Base-by-base conservation (phyloP, 2,113 vertebrate species). In the Sinocyclocheilus rhinocerous region DNA sequence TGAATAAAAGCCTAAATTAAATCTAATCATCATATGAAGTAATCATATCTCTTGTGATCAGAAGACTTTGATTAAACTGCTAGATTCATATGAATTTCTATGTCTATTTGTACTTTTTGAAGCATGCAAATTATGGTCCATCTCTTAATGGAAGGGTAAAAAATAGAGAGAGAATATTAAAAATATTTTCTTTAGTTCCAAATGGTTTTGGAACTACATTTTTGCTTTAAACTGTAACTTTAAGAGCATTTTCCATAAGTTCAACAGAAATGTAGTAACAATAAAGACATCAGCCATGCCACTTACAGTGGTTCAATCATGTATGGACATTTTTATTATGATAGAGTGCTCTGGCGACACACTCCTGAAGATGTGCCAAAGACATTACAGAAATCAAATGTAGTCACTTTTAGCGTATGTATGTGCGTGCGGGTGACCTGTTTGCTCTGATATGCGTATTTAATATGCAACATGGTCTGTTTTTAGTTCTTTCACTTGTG, bases 401-500 rank as follows among this genome's bases (percentile, higher is more conserved):
- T 42, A n/a, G 4, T 55, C 7, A 2, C 7, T 26, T 29, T 55
- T 52, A 16, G 45, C 52, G 45, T 76, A 6, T 29, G 75, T 52
- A 6, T 55, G 75, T 52, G 12, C 2, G 45, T 48, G 42, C 9
- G 3, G 7, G 12, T 24, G 22, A 50, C 22, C 39, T 24, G 22
- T 48, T 24, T 75, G n/a, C 22, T 3, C 12, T 13, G 72, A 75
- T 55, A 15, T 55, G 24, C 4, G 6, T 2, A 55, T 77, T 77
- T 33, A 22, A 55, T 18, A 77, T 55, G 3, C 24, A 52, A 76
- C 85, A 4, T 73, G 81, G 78, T 89, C 83, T 85, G 84, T 90
- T 91, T 92, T 86, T 90, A 92, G 85, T 90, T 90, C 67, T 48
- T 85, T 89, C 85, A 63, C 55, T 85, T 70, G 16, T 45, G 82